Base-by-base conservation (phyloP, 2,797 vertebrate genomes). In the Garrulus glandarius region DNA sequence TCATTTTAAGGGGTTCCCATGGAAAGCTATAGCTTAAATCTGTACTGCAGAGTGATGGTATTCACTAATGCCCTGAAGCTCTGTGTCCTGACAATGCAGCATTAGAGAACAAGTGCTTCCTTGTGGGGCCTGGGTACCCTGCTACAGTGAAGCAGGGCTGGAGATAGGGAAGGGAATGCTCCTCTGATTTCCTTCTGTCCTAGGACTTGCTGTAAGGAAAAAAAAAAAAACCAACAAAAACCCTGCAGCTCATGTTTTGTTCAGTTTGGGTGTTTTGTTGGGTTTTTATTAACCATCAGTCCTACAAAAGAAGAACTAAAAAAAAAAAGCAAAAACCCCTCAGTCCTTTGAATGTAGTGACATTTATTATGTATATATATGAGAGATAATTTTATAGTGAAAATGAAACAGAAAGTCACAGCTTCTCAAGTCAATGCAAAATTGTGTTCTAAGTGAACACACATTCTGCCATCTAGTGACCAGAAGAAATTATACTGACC, bases 381-480 rank as follows among this genome's bases (percentile, higher is more conserved):
- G 37, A 36, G 37, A 70, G 13, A 53, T 12, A 24, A 76, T 76
- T 93, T 55, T 70, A 37, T 34, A 43, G 13, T 39, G 29, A 37
- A 91, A 95, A 92, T 69, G 18, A 71, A 74, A n/a, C 57, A n/a
- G 22, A 71, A 75, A 75, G 22, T 61, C 64, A 32, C 9, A 2
- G 63, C 37, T 92, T 83, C 61, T 52, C 41, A 64, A 30, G 37
- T 72, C 76, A 57, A 13, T 57, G 57, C 34, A 75, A 75, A 86
- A 79, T 61, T 68, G 15, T 80, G 56, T 63, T 74, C 52, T 24
- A 92, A 93, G 60, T 77, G 77, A 96, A 69, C 93, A 88, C 85
- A 57, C 41, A 92, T 95, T 95, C 96, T 96, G 97, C 97, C 97
- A 97, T 93, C 97, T 97, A 97, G 95, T 96, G 97, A 96, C 93